Percentiles rank a stretch among this genome's conserved stretches.
These are phyloP conservation scores for Azorinus chamasolen DNA, from an alignment of 2,888 invertebrate genomes.

Conservation along the genomic window DNA sequence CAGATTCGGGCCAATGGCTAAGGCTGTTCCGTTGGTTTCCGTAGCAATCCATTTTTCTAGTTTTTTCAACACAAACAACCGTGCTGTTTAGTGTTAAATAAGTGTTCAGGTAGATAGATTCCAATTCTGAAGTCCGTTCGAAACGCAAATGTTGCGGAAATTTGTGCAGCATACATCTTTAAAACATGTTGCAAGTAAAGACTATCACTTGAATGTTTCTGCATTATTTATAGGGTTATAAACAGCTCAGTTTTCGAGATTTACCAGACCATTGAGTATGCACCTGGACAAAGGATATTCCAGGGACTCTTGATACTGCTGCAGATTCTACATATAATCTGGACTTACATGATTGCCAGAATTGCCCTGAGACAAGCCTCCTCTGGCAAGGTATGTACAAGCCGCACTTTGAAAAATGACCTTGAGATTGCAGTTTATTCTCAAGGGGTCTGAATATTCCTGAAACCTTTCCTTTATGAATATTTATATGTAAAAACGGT, in stretches of 20 bases:
- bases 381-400: slow-evolving; percentile 66
- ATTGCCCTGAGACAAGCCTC: slow-evolving; percentile 88
- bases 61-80: no score
- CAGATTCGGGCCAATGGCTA: no score
- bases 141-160: no score
- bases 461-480: neutral
- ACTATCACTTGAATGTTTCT: no score
- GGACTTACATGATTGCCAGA: slow-evolving; percentile 90
- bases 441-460: no score
- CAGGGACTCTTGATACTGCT: slow-evolving; percentile 79
- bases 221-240: slow-evolving; percentile 34
- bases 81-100: no score
- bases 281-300: slow-evolving; percentile 74
- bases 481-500: neutral
- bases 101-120: no score
- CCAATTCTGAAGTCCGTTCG: no score
- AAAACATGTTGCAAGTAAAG: no score
- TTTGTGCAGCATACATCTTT: no score
- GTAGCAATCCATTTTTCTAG: no score
- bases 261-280: slow-evolving; percentile 4
- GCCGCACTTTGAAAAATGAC: neutral
- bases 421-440: neutral
- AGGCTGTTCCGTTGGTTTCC: no score
- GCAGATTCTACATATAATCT: slow-evolving; percentile 81
- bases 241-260: slow-evolving; percentile 47